Evolutionary conservation across 2,113 vertebrate genomes (phyloP), one percentile per base, ranked within the genome.

Genomic region (Daboia siamensis): DNA sequence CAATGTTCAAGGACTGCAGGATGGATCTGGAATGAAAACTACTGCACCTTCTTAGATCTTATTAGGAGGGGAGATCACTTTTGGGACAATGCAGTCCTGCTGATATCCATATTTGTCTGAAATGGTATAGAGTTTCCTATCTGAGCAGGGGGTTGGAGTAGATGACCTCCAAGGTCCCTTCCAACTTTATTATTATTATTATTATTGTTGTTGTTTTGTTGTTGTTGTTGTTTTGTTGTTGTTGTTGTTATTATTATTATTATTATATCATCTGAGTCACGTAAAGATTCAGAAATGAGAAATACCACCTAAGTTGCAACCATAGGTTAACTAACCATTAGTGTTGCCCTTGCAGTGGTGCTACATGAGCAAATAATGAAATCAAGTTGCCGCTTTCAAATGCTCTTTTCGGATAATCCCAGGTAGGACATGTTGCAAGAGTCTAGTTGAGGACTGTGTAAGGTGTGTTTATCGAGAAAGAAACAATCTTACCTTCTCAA

Each of bases 401-500:
- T 33, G n/a, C n/a, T 74, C 13, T 74, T 74, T 15, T 5, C 7
- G 5, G n/a, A 74, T 17, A 74, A 74, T 33, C n/a, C 5, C 69
- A 74, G 12, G 5, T 74, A 74, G 69, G 15, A 74, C n/a, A 74
- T 2, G 33, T 7, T 33, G 4, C 13, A 74, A 74, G 15, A 39
- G 17, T 80, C 74, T 21, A 44, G 33, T 80, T 80, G 74, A 80
- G 17, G 74, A 7, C 17, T 80, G 74, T 21, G 6, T 4, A 44
- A 20, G 3, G 33, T 21, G 20, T 21, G 33, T 44, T 80, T 80
- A 44, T 48, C 7, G 3, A 85, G 13, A 23, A 93, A 13, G 44
- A 52, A 91, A 52, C 46, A 86, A 51, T 94, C 98, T 97, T 96
- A 99, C 99, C 98, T 98, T 97, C 86, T 98, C 98, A 89, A 97